Base-by-base conservation (phyloP, 2,113 vertebrate genomes). In the Prietella phreatophila region DNA sequence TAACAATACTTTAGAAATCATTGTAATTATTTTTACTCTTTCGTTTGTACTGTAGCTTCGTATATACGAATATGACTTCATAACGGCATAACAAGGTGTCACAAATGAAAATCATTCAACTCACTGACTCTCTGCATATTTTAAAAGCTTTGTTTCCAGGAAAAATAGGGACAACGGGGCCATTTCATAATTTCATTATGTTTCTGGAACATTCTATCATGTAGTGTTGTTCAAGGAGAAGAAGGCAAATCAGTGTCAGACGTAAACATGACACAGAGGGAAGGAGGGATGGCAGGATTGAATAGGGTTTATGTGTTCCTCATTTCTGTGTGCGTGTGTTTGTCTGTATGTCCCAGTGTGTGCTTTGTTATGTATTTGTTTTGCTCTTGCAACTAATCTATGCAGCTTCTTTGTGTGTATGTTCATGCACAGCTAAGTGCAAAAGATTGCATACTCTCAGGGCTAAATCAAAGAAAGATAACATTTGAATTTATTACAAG, bases 281-380 rank as follows among this genome's bases (percentile, higher is more conserved):
- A 85, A 42, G 60, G 82, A 85, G 50, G 19, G 53, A 76, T 75
- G 78, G 65, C 33, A 61, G 55, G 86, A 63, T 89, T 84, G 76
- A 84, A 86, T 75, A 30, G 81, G 88, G 61, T 84, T 86, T 60
- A 73, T 88, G 55, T 89, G 88, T 88, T 80, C 76, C 82, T 69
- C 55, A 39, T 82, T 67, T 42, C 14, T 78, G 30, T 75, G 30
- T 82, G 60, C 2, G 42, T 20, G 25, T 83, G 47, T 82, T 56
- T 89, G 65, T 84, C 30, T 88, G 39, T 63, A 83, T 65, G 88
- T 78, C 82, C 86, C 67, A 65, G 47, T 87, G 60, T 86, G 82
- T 71, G 60, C 60, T 84, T 83, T 81, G 33, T 58, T 20, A n/a
- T 27, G 14, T 82, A 67, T 87, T 87, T 87, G 78, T 71, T 82